Evolutionary conservation across 2,888 invertebrate genomes (phyloP), one percentile per base, ranked within the genome.

Genomic region (Lissonota sp.): DNA sequence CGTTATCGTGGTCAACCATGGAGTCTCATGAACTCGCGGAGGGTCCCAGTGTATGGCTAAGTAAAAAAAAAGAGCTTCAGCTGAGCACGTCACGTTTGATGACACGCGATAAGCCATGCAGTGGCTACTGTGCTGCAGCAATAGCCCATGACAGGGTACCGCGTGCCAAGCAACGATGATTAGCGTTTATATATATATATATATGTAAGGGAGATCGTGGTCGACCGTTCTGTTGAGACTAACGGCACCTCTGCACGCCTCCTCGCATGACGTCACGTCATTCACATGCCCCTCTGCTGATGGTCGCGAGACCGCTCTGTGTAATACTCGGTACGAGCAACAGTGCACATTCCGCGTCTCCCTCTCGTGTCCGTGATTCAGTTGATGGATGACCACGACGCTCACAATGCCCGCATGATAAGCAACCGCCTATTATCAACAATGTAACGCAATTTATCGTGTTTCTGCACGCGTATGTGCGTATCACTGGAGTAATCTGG

Each of bases 251-350:
- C 73, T 53, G 81, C 83, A 83, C 80, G 83, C 79, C 67, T 84
- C 69, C 49, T 84, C 62, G 79, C 83, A 77, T 85, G 84, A 85
- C 84, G 84, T 85, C 84, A 86, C 77, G 75, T 81, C 83, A 85
- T 85, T 86, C 80, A 83, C 73, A 82, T 71, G 73, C 63, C 53
- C 26, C 26, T 26, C 26, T 26, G 67, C 73, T 70, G 69, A 70
- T 51, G 49, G 60, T 67, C 60, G 44, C 64, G 46, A 74, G 57
- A 70, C 57, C 42, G 73, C 64, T 60, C 42, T 74, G 46, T 69
- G 40, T 51, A n/a, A n/a, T n/a, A 6, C 44, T 16, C 26, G 51
- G 37, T 16, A 40, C 49, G 42, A 40, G 69, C 63, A 10, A 12
- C 14, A 26, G 26, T 10, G 60, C 49, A 58, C 72, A 78, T 74